phyloP scores from a whole-genome alignment of 2,113 vertebrate genomes.

The Orthonyx spaldingii region DNA sequence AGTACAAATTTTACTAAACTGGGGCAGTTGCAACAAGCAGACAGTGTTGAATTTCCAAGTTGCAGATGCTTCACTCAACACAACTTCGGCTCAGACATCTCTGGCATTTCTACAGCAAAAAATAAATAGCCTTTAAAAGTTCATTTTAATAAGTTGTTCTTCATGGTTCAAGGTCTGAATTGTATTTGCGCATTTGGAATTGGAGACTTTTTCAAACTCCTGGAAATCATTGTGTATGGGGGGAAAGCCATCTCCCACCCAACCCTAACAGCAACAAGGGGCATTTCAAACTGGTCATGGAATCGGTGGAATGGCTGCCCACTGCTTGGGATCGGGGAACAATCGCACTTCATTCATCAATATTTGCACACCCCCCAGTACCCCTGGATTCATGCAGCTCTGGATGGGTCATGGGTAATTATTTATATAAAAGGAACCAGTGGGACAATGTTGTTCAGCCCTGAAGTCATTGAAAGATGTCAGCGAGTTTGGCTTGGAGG shows the following conservation, averaged over 20 bases:
- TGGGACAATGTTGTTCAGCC: neutral
- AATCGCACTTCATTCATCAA: neutral
- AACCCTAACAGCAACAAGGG: neutral
- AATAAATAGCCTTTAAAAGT: neutral
- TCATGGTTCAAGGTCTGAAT: neutral
- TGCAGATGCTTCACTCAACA: neutral
- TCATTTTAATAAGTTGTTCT: neutral
- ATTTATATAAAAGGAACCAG: neutral
- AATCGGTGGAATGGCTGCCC: neutral
- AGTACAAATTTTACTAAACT: neutral
- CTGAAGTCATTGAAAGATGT: neutral
- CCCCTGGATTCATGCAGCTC: neutral
- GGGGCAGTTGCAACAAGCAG: neutral
- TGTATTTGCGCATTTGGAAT: neutral
- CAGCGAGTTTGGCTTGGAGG: neutral
- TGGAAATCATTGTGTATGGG: neutral
- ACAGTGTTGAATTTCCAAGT: neutral
- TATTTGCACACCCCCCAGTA: neutral
- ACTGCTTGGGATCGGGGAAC: rapidly evolving
- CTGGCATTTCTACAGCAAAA: neutral
- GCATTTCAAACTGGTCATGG: neutral
- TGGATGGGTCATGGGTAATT: neutral
- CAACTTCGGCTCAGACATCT: neutral
- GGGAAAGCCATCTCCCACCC: neutral
- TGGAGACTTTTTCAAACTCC: neutral